Evolutionary conservation across 2,113 vertebrate species (phyloP), one percentile per base, ranked within the genome.

Genomic region (Hippocampus abdominalis): DNA sequence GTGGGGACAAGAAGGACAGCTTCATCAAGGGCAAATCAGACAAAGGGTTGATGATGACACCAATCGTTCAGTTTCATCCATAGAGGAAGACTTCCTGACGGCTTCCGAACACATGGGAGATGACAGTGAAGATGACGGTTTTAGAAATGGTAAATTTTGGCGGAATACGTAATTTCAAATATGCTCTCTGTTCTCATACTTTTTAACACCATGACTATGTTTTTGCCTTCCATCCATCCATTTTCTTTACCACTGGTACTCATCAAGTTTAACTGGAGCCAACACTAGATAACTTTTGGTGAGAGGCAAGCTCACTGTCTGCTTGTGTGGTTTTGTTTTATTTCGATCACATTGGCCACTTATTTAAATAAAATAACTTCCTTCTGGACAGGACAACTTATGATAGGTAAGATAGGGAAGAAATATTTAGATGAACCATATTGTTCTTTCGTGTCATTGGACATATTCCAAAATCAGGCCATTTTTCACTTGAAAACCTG

Each of bases 81-180:
- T 98, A 44, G 97, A 99, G 66, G 97, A 99, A 75, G 97, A 98
- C 88, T 99, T 98, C 82, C 92, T 95, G 59, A 99, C 96, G 0
- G 96, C 97, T 2, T 97, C 96, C 0, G 97, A 98, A 81, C 94
- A 98, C 86, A 83, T 98, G 0, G 96, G 95, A 71, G 96, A 98
- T 36, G 96, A 99, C 70, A 95, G 93, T 0, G 95, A 98, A 65
- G 92, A 92, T 15, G 95, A 96, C 25, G 93, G 93, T 65, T 88
- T 77, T 51, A 94, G 87, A 90, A 91, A 93, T 3, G 96, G 97
- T 96, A 87, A 93, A 60, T 18, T 29, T 36, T 1, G 18, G 18
- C 20, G 1, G 61, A 39, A 63, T n/a, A 21, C n/a, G n/a, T 8
- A 13, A 21, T 36, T 40, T n/a, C 36, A 21, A 40, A 56, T 4